phyloP scores from a whole-genome alignment of 2,888 invertebrate species.

The Pterostichus niger region DNA sequence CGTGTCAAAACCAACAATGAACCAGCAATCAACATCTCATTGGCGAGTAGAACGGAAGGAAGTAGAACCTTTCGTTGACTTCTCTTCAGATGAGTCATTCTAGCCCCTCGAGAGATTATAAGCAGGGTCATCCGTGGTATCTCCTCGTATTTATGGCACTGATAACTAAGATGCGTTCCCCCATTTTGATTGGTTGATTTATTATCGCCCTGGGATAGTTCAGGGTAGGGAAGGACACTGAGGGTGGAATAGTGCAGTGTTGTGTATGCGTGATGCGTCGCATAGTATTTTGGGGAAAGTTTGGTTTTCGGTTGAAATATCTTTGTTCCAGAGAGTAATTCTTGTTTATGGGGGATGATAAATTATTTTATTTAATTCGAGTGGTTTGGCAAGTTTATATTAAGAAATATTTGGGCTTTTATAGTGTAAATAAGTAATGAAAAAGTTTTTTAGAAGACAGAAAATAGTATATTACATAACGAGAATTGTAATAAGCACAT shows the following conservation, averaged over 20 bases:
- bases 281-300: slow-evolving; percentile 1
- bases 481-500: too few species aligned
- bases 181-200: slow-evolving; percentile 73
- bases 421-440: slow-evolving; percentile 4
- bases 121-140: slow-evolving; percentile 32
- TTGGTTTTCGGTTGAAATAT: slow-evolving; percentile 40
- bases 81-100: slow-evolving; percentile 12
- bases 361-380: slow-evolving; percentile 44
- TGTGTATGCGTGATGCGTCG: too few species aligned
- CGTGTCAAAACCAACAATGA: slow-evolving; percentile 50
- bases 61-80: slow-evolving; percentile 15
- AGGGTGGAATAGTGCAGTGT: slow-evolving; percentile 10
- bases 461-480: too few species aligned
- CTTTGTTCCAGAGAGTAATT: slow-evolving; percentile 35
- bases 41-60: slow-evolving; percentile 57
- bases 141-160: slow-evolving; percentile 72
- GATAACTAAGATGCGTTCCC: slow-evolving; percentile 72
- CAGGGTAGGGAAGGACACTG: slow-evolving; percentile 32
- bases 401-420: slow-evolving; percentile 24
- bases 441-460: slow-evolving; percentile 6
- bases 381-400: slow-evolving; percentile 18
- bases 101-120: neutral
- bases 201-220: slow-evolving; percentile 72
- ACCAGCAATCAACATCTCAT: slow-evolving; percentile 64
- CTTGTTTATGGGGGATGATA: slow-evolving; percentile 45